These are phyloP conservation scores for Liopterus haemorrhoidalis DNA, from an alignment of 2,888 invertebrate species.

Conservation along the genomic window DNA sequence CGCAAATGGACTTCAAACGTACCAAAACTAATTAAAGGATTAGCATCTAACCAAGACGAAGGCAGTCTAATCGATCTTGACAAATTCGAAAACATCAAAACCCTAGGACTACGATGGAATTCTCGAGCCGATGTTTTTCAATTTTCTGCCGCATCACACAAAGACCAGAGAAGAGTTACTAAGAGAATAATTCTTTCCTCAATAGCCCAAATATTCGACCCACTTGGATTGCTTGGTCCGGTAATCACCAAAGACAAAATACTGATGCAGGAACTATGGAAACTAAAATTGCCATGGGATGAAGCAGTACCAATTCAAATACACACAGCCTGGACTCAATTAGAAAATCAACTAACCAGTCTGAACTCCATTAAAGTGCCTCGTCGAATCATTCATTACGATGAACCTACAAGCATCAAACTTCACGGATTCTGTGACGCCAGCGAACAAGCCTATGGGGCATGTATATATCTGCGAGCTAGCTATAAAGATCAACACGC, in stretches of 20 bases:
- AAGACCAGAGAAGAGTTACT: neutral
- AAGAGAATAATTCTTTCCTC: constrained; percentile 2
- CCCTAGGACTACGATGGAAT: constrained; percentile 2
- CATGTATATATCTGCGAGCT: too few relatives aligned
- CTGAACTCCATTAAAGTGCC: too few relatives aligned
- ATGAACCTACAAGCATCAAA: too few relatives aligned
- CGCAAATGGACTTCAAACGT: constrained; percentile 1
- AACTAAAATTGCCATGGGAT: constrained; percentile 5
- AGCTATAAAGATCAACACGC: too few relatives aligned
- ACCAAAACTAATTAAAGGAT: neutral
- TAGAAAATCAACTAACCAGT: too few relatives aligned
- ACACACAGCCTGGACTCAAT: too few relatives aligned
- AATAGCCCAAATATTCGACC: constrained; percentile 6
- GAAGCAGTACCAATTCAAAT: too few relatives aligned
- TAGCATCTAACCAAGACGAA: neutral
- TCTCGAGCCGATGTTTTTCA: neutral
- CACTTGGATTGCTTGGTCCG: constrained; percentile 5
- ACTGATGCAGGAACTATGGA: neutral
- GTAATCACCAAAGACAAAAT: constrained; percentile 2
- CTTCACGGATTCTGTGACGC: too few relatives aligned
- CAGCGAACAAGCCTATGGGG: too few relatives aligned
- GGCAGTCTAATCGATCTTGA: neutral
- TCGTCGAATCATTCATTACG: too few relatives aligned
- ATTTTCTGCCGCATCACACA: neutral
- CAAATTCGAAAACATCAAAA: constrained; percentile 2